Evolutionary conservation across 1,140 invertebrate species (phyloP).

Genomic region (Adelges cooleyi): DNA sequence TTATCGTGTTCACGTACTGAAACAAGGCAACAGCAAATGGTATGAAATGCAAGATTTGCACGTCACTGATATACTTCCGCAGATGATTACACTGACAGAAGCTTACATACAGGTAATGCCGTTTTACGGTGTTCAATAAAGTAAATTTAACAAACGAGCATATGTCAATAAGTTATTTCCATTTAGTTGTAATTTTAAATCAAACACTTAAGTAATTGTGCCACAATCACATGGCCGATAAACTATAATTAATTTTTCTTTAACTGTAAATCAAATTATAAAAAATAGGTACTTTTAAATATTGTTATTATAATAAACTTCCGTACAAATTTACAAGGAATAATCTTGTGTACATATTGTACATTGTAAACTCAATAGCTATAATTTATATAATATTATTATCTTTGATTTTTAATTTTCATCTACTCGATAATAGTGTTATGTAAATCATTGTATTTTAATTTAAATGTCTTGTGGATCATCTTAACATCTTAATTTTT

Average conservation of each 20-base stretch:
- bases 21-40: conserved; percentile 72
- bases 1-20: conserved; percentile 90
- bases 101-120: conserved; percentile 80
- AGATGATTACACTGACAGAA: conserved; percentile 99
- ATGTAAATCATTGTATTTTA: no score
- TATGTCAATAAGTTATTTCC: neutral
- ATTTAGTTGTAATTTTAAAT: neutral
- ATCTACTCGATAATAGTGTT: no score
- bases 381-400: no score
- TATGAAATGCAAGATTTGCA: conserved; percentile 98
- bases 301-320: no score
- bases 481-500: no score
- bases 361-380: no score
- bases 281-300: neutral
- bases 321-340: no score
- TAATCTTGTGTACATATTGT: no score
- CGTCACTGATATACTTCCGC: conserved; percentile 93
- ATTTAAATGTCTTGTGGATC: no score
- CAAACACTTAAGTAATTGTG: no score
- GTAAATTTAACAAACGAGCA: neutral
- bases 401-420: no score
- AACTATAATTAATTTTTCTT: neutral
- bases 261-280: no score
- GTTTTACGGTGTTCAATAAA: neutral
- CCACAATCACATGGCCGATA: neutral